These are phyloP conservation scores for Pelobates cultripes DNA, from an alignment of 2,797 vertebrate genomes.

Conservation along the genomic window DNA sequence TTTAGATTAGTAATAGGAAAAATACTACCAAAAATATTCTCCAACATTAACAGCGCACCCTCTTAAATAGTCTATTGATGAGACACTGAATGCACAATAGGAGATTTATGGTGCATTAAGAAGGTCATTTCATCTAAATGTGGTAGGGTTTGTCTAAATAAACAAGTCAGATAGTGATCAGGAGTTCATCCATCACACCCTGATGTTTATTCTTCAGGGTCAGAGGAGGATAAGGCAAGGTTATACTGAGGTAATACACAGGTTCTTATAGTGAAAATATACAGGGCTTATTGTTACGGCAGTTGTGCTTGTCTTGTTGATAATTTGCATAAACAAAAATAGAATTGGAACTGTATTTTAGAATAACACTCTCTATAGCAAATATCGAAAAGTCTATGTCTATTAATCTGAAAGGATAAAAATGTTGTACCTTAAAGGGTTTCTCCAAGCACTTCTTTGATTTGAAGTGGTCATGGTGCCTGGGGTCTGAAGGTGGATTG, in stretches of 20 bases:
- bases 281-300: background rate
- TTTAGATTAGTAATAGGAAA: background rate
- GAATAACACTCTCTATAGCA: background rate
- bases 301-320: background rate
- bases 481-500: too few species aligned
- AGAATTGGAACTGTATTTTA: background rate
- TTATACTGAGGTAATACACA: background rate
- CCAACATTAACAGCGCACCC: background rate
- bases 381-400: background rate
- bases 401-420: too few species aligned
- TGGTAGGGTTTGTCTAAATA: constrained; percentile 40
- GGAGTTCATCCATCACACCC: constrained; percentile 36
- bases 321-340: background rate
- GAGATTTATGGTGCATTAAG: constrained; percentile 24
- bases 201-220: constrained; percentile 31
- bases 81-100: background rate
- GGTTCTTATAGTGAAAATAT: background rate
- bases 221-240: constrained; percentile 23
- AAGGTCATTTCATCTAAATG: constrained; percentile 1
- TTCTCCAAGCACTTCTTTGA: too few species aligned
- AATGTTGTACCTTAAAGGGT: too few species aligned
- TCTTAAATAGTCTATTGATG: background rate
- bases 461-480: too few species aligned
- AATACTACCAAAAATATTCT: background rate
- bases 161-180: constrained; percentile 35